These are phyloP conservation scores for Thecophora atra DNA, from an alignment of 2,888 invertebrate genomes.

Conservation along the genomic window DNA sequence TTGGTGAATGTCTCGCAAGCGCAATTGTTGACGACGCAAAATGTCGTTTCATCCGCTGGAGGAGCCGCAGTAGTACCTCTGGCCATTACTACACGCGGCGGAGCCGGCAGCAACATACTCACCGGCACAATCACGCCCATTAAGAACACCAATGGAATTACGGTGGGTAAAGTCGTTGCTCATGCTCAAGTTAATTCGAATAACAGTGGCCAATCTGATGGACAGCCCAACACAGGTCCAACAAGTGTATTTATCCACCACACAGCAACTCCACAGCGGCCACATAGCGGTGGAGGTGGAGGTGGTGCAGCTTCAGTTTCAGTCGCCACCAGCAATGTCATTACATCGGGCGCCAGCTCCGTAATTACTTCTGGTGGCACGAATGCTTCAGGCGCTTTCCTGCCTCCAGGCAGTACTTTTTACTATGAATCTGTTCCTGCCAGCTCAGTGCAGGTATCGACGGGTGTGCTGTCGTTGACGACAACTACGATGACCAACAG, in stretches of 20 bases:
- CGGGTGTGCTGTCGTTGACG: conserved; percentile 63
- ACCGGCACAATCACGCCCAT: conserved; percentile 64
- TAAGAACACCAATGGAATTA: conserved; percentile 59
- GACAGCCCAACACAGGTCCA: conserved; percentile 34
- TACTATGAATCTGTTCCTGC: conserved; percentile 65
- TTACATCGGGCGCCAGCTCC: conserved; percentile 37
- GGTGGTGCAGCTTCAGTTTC: conserved; percentile 42
- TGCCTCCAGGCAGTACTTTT: conserved; percentile 61
- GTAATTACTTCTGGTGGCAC: conserved; percentile 44
- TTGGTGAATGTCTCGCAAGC: conserved; percentile 56
- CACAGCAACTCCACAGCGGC: conserved; percentile 45
- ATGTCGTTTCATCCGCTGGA: conserved; percentile 49
- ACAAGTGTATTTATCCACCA: conserved; percentile 60
- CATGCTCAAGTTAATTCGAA: conserved; percentile 49
- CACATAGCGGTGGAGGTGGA: conserved; percentile 46
- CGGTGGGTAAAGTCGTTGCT: conserved; percentile 63
- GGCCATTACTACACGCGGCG: conserved; percentile 58
- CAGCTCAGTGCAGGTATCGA: conserved; percentile 58
- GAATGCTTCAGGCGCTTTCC: conserved; percentile 50
- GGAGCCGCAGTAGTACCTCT: conserved; percentile 63
- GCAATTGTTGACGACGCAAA: conserved; percentile 31
- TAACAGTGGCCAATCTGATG: conserved; percentile 36
- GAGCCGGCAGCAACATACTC: conserved; percentile 55
- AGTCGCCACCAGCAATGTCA: conserved; percentile 35
- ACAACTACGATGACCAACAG: conserved; percentile 63